Evolutionary conservation across 2,113 vertebrate species (phyloP), one percentile per base, ranked within the genome.

Genomic region (Motacilla alba): DNA sequence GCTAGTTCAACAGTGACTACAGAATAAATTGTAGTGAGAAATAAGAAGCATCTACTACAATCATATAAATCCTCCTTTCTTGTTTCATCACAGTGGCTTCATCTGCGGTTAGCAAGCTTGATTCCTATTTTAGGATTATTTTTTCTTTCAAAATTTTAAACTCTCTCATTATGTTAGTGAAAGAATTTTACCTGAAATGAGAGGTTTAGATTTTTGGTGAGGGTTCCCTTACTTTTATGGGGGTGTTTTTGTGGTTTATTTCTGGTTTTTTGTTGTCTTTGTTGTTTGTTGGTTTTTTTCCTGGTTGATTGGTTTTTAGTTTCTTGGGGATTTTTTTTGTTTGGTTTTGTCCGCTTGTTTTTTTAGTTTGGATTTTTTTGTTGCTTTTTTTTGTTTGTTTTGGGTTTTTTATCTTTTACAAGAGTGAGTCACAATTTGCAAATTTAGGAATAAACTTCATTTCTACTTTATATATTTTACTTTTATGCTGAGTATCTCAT

Each of bases 231-330:
- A 8, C 1, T 35, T 73, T 52, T 33, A 4, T 27, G 16, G 22
- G 47, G 26, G 6, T 15, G 7, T 23, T 41, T 53, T 13, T 8
- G 27, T 16, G 27, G 12, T 46, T 31, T 24, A 35, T 13, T 49
- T 49, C 31, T 23, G 3, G 39, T 43, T 73, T 5, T 24, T 31
- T 33, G 43, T 44, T 44, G 18, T 17, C 35, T 15, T 50, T 50
- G 15, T 50, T 15, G 49, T 23, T 13, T 22, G 22, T 46, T 46
- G 41, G 41, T 14, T 20, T 11, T 7, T 52, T 52, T 17, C 3
- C 21, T 52, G 9, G 7, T 23, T 50, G 20, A 43, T 35, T 28
- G 14, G 0, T 4, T 39, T 43, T 44, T 28, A 14, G 1, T 3
- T 39, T 43, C 35, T 35, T 1, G 4, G 0, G 16, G 3, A 4